Conservation (phyloP, 2,888 invertebrate genomes). For the Caradrina kadenii region DNA sequence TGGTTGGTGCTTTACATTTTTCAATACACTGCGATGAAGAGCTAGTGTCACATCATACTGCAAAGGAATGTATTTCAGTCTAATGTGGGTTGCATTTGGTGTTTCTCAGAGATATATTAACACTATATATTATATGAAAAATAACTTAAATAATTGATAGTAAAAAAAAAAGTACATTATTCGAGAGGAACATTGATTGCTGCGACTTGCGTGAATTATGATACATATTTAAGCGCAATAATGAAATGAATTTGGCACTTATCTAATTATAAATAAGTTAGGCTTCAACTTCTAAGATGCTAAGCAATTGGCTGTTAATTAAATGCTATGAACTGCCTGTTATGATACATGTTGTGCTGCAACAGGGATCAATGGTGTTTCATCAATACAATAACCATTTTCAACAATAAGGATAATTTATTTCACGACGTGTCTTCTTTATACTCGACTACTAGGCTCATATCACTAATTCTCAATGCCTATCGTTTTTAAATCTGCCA, state of each 20-base stretch:
- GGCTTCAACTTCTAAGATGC: slow-evolving; percentile 56
- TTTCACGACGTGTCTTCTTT: slow-evolving; percentile 23
- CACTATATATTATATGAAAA: slow-evolving; percentile 60
- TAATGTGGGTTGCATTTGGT: slow-evolving; percentile 74
- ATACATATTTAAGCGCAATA: slow-evolving; percentile 63
- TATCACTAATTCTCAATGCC: slow-evolving; percentile 37
- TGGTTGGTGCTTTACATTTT: slow-evolving; percentile 42
- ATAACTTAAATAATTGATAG: slow-evolving; percentile 65
- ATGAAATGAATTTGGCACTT: slow-evolving; percentile 79
- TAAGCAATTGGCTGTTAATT: slow-evolving; percentile 54
- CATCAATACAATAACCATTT: slow-evolving; percentile 14
- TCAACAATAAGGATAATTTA: slow-evolving; percentile 31
- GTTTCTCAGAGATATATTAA: slow-evolving; percentile 66
- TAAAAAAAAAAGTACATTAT: slow-evolving; percentile 68
- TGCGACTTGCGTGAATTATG: slow-evolving; percentile 62
- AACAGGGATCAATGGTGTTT: slow-evolving; percentile 44
- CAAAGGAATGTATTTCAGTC: slow-evolving; percentile 80
- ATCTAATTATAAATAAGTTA: slow-evolving; percentile 67
- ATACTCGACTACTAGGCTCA: slow-evolving; percentile 42
- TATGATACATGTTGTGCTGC: slow-evolving; percentile 51
- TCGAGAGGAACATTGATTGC: slow-evolving; percentile 77
- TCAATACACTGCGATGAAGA: slow-evolving; percentile 50
- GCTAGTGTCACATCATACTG: slow-evolving; percentile 60
- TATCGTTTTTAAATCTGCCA: slow-evolving; percentile 44
- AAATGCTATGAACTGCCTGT: slow-evolving; percentile 36